Evolutionary conservation across 2,797 vertebrate species (phyloP), one percentile per base, ranked within the genome.

Genomic region (Myotis pilosus): DNA sequence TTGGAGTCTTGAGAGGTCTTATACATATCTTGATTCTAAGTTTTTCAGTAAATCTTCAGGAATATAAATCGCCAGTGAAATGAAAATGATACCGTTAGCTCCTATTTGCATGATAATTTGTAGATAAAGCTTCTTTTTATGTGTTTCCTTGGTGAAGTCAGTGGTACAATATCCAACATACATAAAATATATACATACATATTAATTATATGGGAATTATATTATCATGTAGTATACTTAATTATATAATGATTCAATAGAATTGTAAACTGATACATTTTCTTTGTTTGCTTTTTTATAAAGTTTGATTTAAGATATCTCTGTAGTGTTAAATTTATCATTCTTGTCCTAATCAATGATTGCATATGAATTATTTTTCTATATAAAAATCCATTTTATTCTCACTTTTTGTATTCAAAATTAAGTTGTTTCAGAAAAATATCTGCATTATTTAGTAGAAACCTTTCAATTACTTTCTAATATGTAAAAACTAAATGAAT

Each of bases 201-300:
- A 66, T 36, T 78, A 51, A 75, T 76, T 94, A 79, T 78, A 60
- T 94, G 74, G 47, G 47, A 81, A 71, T 68, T 85, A 33, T 72
- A 47, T 47, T 49, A 79, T 60, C 55, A 49, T 64, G 4, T 53
- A 78, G 41, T 89, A 57, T 62, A 68, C 25, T 15, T 80, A 49
- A 33, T 81, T 91, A 38, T 64, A 47, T 68, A 66, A 74, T 57
- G 33, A 80, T 64, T 78, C 17, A 69, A 1, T 93, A 71, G n/a
- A 86, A 89, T 94, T 74, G 8, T 92, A 57, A 69, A 55, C 62
- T 49, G 12, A 51, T 62, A 53, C 9, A 75, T 74, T 87, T 69
- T 93, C 20, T 80, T 95, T 92, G 15, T 80, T 95, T 92, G 17
- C 47, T 89, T 72, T 51, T 94, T 71, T 74, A 79, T 71, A 86